These are phyloP conservation scores for Callopanchax toddi DNA, from an alignment of 2,113 vertebrate genomes.

Conservation along the genomic window DNA sequence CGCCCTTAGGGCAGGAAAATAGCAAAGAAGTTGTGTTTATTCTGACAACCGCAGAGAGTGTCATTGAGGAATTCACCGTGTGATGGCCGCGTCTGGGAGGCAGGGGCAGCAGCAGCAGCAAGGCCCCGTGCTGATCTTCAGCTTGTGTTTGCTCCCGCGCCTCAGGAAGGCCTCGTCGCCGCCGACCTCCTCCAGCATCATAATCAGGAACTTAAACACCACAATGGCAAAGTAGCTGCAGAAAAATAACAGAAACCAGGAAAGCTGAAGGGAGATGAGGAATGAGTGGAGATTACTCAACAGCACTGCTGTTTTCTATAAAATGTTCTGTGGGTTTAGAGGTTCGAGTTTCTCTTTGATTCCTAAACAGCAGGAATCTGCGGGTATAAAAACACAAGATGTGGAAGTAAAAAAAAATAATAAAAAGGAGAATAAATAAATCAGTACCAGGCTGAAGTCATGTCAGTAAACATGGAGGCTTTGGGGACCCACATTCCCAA, in stretches of 20 bases:
- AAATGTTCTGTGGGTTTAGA: neutral
- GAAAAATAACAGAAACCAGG: neutral
- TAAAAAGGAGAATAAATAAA: slow-evolving; percentile 34
- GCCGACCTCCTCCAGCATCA: slow-evolving; percentile 87
- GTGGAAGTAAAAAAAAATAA: too few relatives aligned
- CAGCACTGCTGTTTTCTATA: slow-evolving; percentile 19
- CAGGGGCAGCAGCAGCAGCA: slow-evolving; percentile 88
- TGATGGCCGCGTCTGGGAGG: slow-evolving; percentile 80
- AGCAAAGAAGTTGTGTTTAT: neutral
- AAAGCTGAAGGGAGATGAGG: neutral
- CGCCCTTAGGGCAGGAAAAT: neutral
- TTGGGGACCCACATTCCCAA: slow-evolving; percentile 89
- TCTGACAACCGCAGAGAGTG: too few relatives aligned
- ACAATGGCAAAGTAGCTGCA: slow-evolving; percentile 85
- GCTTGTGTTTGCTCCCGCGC: slow-evolving; percentile 65
- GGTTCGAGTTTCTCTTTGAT: too few relatives aligned
- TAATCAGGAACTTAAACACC: slow-evolving; percentile 86
- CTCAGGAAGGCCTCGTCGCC: slow-evolving; percentile 82
- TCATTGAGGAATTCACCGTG: slow-evolving; percentile 70
- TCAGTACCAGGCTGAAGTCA: slow-evolving; percentile 86
- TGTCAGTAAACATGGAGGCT: slow-evolving; percentile 87
- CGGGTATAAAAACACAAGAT: too few relatives aligned
- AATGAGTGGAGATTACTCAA: slow-evolving; percentile 3
- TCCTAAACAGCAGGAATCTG: too few relatives aligned
- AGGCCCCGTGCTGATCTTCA: slow-evolving; percentile 84